Evolutionary conservation across 2,797 vertebrate genomes (phyloP), one percentile per base, ranked within the genome.

Genomic region (Bradypodion ventrale): DNA sequence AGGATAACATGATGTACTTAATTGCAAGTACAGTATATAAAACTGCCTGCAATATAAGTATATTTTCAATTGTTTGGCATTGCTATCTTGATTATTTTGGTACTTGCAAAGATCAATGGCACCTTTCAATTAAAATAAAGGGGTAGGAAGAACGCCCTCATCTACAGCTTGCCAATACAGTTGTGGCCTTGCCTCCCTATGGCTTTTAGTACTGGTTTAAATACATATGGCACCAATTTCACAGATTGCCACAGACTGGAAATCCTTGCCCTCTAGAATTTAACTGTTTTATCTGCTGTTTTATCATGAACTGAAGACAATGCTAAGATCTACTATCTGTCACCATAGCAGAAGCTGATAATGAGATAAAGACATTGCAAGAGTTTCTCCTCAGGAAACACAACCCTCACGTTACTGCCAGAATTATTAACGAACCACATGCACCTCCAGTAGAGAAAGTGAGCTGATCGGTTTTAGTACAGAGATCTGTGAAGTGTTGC

Each of bases 191-290:
- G 44, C 21, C 60, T 65, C 78, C 73, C 6, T 46, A n/a, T 40
- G 56, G 9, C n/a, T 82, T 52, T 81, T 46, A 29, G 21, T 29
- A 56, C 27, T 46, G 66, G 49, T 70, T 70, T 19, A 60, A 72
- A 72, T 81, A 29, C 62, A 75, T 68, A 32, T 75, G 46, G 60
- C 84, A 60, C 42, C 60, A 62, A 80, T 75, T 69, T 75, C 25
- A 42, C 42, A 52, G 59, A 63, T 62, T 72, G 16, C 52, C 49
- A 70, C 66, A 80, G 52, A 80, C 72, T 56, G 70, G 49, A 49
- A 70, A 70, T 29, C 6, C 76, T 75, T 46, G 35, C 32, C 42
- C 13, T 46, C 49, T 10, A 32, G 46, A 83, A 75, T 83, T 83
- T 76, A 42, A 76, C n/a, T n/a, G n/a, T n/a, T n/a, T n/a, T n/a